Conservation (phyloP, 1,140 invertebrate species). For the Sweltsa coloradensis region DNA sequence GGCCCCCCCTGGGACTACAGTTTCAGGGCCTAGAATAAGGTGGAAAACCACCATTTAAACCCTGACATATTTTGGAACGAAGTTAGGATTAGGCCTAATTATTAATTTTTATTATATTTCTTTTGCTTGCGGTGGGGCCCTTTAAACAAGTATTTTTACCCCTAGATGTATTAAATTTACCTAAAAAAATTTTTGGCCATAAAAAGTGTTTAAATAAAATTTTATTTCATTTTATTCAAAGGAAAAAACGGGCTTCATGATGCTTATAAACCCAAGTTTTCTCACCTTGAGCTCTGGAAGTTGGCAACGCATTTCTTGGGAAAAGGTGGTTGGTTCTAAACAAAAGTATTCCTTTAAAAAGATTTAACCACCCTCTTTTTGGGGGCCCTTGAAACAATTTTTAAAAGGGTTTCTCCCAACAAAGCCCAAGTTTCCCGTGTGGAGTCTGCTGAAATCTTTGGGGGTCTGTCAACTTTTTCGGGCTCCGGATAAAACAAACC, state of each 20-base stretch:
- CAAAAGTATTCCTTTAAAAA: slow-evolving; percentile 97
- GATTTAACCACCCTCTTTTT: slow-evolving; percentile 90
- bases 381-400: slow-evolving; percentile 95
- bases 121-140: neutral
- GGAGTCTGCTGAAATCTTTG: slow-evolving; percentile 99
- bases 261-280: slow-evolving; percentile 86
- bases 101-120: too few species aligned
- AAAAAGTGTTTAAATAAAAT: too few species aligned
- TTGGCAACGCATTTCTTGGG: slow-evolving; percentile 85
- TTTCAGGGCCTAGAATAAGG: too few species aligned
- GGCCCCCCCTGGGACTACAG: too few species aligned
- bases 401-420: slow-evolving; percentile 95
- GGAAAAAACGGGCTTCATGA: slow-evolving; percentile 90
- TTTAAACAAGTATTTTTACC: neutral
- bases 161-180: slow-evolving; percentile 3
- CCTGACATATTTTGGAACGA: too few species aligned
- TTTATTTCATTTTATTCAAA: slow-evolving; percentile 12
- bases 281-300: slow-evolving; percentile 87
- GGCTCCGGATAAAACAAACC: slow-evolving; percentile 89
- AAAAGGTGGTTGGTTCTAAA: slow-evolving; percentile 93
- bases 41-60: too few species aligned
- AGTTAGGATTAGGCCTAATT: too few species aligned
- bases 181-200: too few species aligned
- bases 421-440: slow-evolving; percentile 93
- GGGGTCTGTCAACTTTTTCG: slow-evolving; percentile 92